Conservation (phyloP, 1,140 invertebrate species). For the Andrena cerasifolii region DNA sequence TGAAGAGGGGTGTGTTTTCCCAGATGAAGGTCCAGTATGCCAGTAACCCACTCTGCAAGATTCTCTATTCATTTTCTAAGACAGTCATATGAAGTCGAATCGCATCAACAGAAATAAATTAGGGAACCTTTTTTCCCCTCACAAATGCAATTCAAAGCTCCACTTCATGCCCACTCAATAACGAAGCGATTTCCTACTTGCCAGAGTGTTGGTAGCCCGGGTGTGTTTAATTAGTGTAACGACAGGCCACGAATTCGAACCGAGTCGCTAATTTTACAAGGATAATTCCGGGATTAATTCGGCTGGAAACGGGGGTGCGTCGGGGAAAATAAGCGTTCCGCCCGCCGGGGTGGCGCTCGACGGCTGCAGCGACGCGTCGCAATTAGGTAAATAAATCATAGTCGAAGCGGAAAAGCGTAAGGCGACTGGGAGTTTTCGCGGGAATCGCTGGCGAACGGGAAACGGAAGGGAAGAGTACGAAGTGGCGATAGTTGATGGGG, state of each 20-base stretch:
- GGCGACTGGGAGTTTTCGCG: conserved; percentile 54
- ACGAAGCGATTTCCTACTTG: no score
- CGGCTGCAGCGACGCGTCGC: conserved; percentile 17
- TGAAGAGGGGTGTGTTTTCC: no score
- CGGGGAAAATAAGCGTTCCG: conserved; percentile 12
- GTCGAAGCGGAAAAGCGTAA: conserved; percentile 55
- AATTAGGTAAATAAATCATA: conserved; percentile 74
- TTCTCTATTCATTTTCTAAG: no score
- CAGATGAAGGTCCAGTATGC: no score
- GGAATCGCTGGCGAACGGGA: conserved; percentile 7
- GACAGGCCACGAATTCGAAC: background rate
- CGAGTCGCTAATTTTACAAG: background rate
- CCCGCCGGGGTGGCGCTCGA: background rate
- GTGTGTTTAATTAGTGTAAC: background rate
- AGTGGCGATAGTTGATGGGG: conserved; percentile 49
- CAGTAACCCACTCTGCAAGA: no score
- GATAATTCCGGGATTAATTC: conserved; percentile 6
- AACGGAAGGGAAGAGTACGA: conserved; percentile 27
- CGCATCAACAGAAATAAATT: no score
- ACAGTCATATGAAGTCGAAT: no score
- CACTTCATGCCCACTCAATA: no score
- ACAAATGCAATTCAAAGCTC: no score
- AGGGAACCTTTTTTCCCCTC: no score
- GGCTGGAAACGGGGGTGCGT: background rate
- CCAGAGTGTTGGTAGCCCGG: no score